These are phyloP conservation scores for Lepisosteus osseus DNA, from an alignment of 2,113 vertebrate species.

Conservation along the genomic window DNA sequence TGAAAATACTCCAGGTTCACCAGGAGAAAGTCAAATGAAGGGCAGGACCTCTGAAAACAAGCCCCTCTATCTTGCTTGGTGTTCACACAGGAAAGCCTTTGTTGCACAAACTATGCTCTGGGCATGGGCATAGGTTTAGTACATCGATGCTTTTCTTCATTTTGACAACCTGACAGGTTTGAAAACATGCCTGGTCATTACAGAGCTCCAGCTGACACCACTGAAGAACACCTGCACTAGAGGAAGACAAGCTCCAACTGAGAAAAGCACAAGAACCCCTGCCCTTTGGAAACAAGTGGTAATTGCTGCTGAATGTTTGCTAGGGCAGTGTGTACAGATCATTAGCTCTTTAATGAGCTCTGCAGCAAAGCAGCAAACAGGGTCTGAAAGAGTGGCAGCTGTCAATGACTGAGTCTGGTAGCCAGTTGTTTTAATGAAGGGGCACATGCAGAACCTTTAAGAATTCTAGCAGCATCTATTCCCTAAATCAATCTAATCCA, in stretches of 20 bases:
- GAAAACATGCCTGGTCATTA: neutral
- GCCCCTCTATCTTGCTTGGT: neutral
- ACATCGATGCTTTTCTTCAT: neutral
- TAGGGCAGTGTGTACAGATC: no score
- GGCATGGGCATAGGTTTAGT: neutral
- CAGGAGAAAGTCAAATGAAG: neutral
- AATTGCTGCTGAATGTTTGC: neutral
- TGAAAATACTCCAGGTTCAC: neutral
- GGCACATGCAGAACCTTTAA: neutral
- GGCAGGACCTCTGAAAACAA: neutral
- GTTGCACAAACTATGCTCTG: neutral
- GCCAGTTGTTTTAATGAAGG: neutral
- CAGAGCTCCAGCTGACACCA: neutral
- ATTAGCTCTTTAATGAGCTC: no score
- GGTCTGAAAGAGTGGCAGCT: no score
- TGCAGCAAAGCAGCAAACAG: no score
- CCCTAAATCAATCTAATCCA: no score
- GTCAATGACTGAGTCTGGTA: neutral
- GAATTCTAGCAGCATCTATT: no score
- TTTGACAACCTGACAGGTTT: neutral
- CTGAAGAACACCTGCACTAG: neutral
- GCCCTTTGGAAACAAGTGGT: neutral
- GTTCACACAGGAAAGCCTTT: neutral
- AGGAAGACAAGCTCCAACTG: neutral
- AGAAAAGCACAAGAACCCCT: neutral